Evolutionary conservation across 2,113 vertebrate species (phyloP), one percentile per base, ranked within the genome.

Genomic region (Morone saxatilis): DNA sequence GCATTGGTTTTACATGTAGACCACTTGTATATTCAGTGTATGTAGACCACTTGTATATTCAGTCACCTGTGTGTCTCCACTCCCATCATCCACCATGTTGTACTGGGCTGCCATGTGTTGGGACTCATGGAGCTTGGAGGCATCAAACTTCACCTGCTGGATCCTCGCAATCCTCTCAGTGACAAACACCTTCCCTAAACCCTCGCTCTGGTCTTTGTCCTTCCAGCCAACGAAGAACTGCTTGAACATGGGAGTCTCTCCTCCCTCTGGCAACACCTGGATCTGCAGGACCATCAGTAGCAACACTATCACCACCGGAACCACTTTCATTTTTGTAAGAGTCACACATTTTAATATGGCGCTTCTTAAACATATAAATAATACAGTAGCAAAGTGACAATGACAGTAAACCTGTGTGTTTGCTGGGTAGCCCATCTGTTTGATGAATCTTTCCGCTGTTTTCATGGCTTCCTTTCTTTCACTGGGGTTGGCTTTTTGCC

Each of bases 401-500:
- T 14, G 62, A 53, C 41, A 65, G 36, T n/a, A 7, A 93, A 96
- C 97, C 96, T 98, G 96, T 47, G 97, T 98, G 91, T 95, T 97
- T 36, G 89, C 73, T 25, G 96, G 93, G 84, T 99, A 97, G 83
- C 96, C 96, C 97, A 98, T 98, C 93, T 97, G 94, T 80, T 95
- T 87, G 81, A 99, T 95, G 85, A 98, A 98, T 43, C 95, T 93
- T 73, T 97, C 97, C 0, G 97, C 97, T 2, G 96, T 97, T 88
- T 97, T 98, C 97, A 99, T 97, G 47, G 97, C 97, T 76, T 96
- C 95, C 86, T 96, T 97, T 86, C 97, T 96, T 87, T 99, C 97
- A 11, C 84, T 86, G 16, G 95, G 94, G 91, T 97, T 99, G 75
- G 97, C 97, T 36, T 96, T 87, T 80, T 95, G 97, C 48, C 97